phyloP scores from a whole-genome alignment of 1,140 invertebrate species.

The Portunus trituberculatus region DNA sequence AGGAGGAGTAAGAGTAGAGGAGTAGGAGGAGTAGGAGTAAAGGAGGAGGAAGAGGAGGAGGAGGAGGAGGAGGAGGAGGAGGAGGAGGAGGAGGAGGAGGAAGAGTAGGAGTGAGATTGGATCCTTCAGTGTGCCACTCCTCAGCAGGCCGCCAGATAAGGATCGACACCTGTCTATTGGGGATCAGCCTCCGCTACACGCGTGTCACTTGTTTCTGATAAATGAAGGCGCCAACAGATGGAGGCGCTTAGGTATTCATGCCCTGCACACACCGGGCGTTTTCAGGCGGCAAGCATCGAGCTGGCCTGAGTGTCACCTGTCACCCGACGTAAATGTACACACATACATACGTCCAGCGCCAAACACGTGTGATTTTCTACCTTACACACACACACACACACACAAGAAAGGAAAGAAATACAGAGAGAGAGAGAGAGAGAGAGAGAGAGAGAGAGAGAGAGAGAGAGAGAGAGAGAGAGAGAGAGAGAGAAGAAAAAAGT shows the following conservation, averaged over 20 bases:
- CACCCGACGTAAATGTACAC: neutral
- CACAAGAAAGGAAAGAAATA: neutral
- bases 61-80: neutral
- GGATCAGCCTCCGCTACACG: slow-evolving; percentile 73
- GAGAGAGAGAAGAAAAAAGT: no score
- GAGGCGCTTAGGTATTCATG: slow-evolving; percentile 72
- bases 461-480: no score
- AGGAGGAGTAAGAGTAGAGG: no score
- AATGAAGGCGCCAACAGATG: slow-evolving; percentile 69
- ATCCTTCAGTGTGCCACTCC: slow-evolving; percentile 52
- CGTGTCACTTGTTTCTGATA: slow-evolving; percentile 75
- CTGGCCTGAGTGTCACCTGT: neutral
- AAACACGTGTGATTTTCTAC: no score
- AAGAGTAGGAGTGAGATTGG: slow-evolving; percentile 58
- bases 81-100: slow-evolving; percentile 3
- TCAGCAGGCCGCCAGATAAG: slow-evolving; percentile 64
- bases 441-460: no score
- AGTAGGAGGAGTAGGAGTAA: neutral
- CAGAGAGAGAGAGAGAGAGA: no score
- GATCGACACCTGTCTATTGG: slow-evolving; percentile 66
- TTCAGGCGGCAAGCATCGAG: neutral
- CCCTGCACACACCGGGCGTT: slow-evolving; percentile 5
- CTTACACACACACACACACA: neutral
- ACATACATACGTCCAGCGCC: neutral
- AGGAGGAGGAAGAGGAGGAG: neutral